Evolutionary conservation across 2,888 invertebrate species (phyloP).

Genomic region (Nebria brevicollis): DNA sequence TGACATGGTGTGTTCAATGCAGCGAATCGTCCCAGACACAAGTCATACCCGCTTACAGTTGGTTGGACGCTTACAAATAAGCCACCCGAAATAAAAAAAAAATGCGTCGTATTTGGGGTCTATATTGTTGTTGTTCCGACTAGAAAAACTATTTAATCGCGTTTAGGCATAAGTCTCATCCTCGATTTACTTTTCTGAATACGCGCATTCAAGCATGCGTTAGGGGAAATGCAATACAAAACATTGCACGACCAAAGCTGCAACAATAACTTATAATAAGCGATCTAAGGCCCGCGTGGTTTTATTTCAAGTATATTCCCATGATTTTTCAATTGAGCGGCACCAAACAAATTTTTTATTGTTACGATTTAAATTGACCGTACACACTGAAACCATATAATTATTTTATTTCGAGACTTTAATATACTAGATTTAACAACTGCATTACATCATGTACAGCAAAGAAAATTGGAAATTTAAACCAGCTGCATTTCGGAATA

Average conservation of each 20-base stretch:
- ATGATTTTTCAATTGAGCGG: neutral
- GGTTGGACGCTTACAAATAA: neutral
- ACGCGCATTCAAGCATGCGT: neutral
- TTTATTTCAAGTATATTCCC: neutral
- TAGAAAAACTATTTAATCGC: constrained; percentile 1
- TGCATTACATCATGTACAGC: neutral
- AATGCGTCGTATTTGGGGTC: neutral
- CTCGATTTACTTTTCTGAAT: neutral
- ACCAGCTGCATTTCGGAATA: neutral
- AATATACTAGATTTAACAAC: neutral
- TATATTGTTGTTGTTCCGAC: neutral
- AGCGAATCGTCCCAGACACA: neutral
- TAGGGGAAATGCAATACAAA: neutral
- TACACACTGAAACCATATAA: neutral
- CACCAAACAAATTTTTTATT: neutral
- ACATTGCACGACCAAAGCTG: neutral
- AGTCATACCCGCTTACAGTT: neutral
- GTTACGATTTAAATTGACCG: neutral
- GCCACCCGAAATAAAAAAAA: neutral
- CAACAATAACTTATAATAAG: neutral
- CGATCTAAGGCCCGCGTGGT: neutral
- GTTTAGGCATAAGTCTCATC: constrained; percentile 1
- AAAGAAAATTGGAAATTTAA: neutral
- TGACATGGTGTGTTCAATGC: neutral
- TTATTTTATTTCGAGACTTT: neutral